Base-by-base conservation (phyloP, 2,888 invertebrate genomes). In the Axea sp. region DNA sequence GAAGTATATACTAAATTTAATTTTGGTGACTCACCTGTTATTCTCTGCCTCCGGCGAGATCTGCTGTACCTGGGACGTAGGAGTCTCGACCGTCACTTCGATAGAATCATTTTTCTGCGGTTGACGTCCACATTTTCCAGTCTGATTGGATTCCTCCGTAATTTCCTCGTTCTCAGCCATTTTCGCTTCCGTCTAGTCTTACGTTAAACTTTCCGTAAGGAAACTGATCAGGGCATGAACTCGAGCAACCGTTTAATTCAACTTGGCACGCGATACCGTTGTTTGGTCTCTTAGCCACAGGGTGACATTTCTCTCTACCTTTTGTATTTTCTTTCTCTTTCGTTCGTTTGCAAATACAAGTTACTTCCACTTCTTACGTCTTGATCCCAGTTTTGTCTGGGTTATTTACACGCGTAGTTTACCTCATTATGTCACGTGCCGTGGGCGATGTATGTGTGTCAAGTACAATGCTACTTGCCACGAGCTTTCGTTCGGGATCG, bases 141-240 rank as follows among this genome's bases (percentile, higher is more conserved):
- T 74, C 24, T 22, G 47, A 39, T 51, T 53, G 5, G 72, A 39
- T 28, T 59, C 57, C 17, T 51, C 62, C 26, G 62, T 73, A 69
- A 73, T 69, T 62, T 76, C 74, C 53, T 77, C 78, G 65, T 80
- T 80, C 49, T 80, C 83, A 4, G 84, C 78, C 84, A 84, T 84
- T 19, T 76, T 57, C 6, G 4, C 4, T 19, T 4, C 19, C 19
- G 19, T 12, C 31, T 7, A 28, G 12, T 5, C 2, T 11, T 31
- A 6, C 6, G 24, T 6, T 7, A 19, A 9, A 37, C 37, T 6
- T 7, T 15, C 15, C 33, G 33, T 15, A 14, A 5, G 15, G 12
- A 3, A 3, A 9, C 9, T n/a, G 9, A 17, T 37, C 19, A 6
- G 9, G 4, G 9, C 31, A 11, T 49, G 35, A 51, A 33, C 51